These are phyloP conservation scores for Sebastes baramenuke DNA, from an alignment of 2,797 vertebrate species.

Conservation along the genomic window DNA sequence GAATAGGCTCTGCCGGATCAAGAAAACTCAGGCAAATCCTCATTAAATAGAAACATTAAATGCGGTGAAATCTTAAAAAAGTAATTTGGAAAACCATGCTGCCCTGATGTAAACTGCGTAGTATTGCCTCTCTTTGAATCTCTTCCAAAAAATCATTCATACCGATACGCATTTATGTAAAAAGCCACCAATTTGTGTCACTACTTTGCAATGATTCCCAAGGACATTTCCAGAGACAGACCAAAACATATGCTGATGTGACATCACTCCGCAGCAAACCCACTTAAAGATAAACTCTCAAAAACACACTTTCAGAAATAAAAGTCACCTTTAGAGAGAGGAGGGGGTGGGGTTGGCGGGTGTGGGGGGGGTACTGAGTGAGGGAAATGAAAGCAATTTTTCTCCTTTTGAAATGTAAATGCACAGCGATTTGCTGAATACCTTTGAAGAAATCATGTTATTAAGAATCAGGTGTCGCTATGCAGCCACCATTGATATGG, in stretches of 20 bases:
- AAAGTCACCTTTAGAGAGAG: slow-evolving; percentile 72
- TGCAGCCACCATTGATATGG: slow-evolving; percentile 78
- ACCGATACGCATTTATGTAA: slow-evolving; percentile 40
- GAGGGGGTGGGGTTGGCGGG: neutral
- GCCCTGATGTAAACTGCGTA: neutral
- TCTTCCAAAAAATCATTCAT: slow-evolving; percentile 19
- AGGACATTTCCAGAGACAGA: slow-evolving; percentile 62
- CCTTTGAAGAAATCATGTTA: slow-evolving; percentile 91
- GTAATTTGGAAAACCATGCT: neutral
- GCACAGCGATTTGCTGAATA: slow-evolving; percentile 87
- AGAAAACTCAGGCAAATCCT: slow-evolving; percentile 1
- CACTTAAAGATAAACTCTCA: slow-evolving; percentile 77
- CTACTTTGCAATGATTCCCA: slow-evolving; percentile 52
- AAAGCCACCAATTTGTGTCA: slow-evolving; percentile 58
- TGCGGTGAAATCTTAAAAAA: slow-evolving; percentile 6
- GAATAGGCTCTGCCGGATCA: slow-evolving; percentile 14
- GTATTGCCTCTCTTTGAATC: slow-evolving; percentile 23
- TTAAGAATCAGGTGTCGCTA: slow-evolving; percentile 88
- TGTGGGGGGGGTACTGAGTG: slow-evolving; percentile 50
- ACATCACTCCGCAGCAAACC: slow-evolving; percentile 69
- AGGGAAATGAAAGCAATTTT: slow-evolving; percentile 88
- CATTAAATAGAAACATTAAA: slow-evolving; percentile 9
- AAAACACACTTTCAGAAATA: slow-evolving; percentile 74
- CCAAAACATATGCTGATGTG: slow-evolving; percentile 67
- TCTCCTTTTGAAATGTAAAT: slow-evolving; percentile 93